Conservation (phyloP, 2,113 vertebrate genomes). For the Corythornis madagascariensis region DNA sequence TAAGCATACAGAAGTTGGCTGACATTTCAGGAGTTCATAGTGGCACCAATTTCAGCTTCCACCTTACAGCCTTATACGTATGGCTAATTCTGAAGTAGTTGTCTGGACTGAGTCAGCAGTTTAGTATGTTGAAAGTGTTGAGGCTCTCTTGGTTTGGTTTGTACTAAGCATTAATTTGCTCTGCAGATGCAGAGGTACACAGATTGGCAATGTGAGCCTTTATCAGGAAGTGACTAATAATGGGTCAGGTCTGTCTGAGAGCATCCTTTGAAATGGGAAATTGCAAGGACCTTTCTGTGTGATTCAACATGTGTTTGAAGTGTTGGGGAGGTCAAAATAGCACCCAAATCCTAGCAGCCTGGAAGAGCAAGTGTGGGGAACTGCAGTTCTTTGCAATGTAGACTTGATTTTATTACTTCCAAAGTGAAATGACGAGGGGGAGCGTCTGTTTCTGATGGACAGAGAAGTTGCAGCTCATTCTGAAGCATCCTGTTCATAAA, state of each 20-base stretch:
- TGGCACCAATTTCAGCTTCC: not conserved
- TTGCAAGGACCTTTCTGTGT: not conserved
- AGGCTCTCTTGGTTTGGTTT: not conserved
- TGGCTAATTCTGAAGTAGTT: slow-evolving; percentile 10
- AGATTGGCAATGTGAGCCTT: not conserved
- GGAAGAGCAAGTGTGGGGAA: not conserved
- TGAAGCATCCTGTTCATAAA: not conserved
- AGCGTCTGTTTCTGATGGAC: slow-evolving; percentile 25
- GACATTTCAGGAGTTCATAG: not conserved
- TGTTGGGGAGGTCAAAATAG: not conserved
- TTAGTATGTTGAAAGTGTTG: not conserved
- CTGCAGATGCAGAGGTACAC: not conserved
- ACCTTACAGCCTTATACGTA: not conserved
- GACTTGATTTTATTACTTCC: slow-evolving; percentile 53
- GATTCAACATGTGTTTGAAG: not conserved
- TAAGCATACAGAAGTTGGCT: not conserved
- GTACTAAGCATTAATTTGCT: not conserved
- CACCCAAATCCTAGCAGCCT: not conserved
- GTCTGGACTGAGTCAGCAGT: slow-evolving; percentile 21
- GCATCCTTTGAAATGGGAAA: not conserved
- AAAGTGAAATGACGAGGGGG: slow-evolving; percentile 5
- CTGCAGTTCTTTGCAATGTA: not conserved
- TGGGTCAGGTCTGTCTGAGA: not conserved
- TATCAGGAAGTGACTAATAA: not conserved
- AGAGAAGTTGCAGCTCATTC: not conserved